These are phyloP conservation scores for Epinotia brunnichana DNA, from an alignment of 2,888 invertebrate species.

Conservation along the genomic window DNA sequence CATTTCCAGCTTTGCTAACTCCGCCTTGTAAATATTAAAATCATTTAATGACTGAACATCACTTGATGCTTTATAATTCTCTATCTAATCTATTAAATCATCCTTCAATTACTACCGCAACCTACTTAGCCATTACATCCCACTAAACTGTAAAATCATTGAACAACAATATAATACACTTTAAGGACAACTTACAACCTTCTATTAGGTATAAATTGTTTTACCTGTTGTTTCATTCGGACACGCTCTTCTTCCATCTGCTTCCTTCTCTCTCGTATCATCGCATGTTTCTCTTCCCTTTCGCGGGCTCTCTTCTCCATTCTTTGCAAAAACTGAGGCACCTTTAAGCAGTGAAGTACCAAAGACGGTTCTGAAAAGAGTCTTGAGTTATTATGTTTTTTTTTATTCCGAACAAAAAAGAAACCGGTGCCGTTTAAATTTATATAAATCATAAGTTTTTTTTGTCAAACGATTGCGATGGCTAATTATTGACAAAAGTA, in stretches of 20 bases:
- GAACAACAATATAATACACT: neutral
- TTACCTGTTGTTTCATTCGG: conserved; percentile 76
- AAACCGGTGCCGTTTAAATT: neutral
- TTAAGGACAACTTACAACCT: neutral
- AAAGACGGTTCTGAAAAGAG: conserved; percentile 67
- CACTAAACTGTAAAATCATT: neutral
- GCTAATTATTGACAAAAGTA: too few relatives aligned
- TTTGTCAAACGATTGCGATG: neutral
- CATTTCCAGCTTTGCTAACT: conserved; percentile 79
- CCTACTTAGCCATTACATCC: too few relatives aligned
- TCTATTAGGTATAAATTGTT: neutral
- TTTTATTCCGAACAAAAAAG: neutral
- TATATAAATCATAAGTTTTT: neutral
- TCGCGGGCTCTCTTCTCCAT: conserved; percentile 89
- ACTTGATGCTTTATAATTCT: too few relatives aligned
- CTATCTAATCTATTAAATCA: neutral
- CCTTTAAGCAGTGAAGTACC: conserved; percentile 80
- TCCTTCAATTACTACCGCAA: too few relatives aligned
- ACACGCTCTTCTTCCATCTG: conserved; percentile 80
- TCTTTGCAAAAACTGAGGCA: conserved; percentile 87
- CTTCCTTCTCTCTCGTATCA: conserved; percentile 75
- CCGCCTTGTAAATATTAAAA: conserved; percentile 61
- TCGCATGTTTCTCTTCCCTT: conserved; percentile 82
- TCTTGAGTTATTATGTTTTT: neutral
- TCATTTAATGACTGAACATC: too few relatives aligned